Conservation (phyloP, 2,888 invertebrate species). For the Acanthoscelides obtectus region DNA sequence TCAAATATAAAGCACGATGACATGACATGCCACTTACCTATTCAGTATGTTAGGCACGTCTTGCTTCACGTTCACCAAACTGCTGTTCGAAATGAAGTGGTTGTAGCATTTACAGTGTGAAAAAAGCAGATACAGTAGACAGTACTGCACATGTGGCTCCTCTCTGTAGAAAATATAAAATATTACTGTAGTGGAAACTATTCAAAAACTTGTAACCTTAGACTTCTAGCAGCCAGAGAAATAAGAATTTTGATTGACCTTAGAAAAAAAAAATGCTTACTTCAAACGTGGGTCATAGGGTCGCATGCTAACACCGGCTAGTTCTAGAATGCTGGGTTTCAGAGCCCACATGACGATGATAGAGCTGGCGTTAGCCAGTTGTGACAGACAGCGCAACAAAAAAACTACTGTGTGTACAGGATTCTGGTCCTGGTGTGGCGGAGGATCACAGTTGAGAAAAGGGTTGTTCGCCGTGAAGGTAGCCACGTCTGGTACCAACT, state of each 20-base stretch:
- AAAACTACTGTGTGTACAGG: conserved; percentile 62
- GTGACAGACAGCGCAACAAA: conserved; percentile 74
- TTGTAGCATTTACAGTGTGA: conserved; percentile 87
- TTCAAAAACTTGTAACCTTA: no score
- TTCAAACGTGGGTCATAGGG: conserved; percentile 55
- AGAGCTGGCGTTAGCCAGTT: conserved; percentile 85
- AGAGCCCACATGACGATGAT: conserved; percentile 95
- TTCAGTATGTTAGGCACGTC: conserved; percentile 51
- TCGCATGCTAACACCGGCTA: conserved; percentile 67
- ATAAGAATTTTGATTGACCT: no score
- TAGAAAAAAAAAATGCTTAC: no score
- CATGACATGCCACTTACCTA: conserved; percentile 12
- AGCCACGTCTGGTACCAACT: conserved; percentile 50
- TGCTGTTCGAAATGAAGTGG: conserved; percentile 83
- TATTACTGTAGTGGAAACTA: no score
- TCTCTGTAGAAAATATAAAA: conserved; percentile 44
- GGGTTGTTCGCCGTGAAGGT: conserved; percentile 52
- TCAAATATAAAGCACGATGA: no score
- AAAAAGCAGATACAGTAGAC: conserved; percentile 72
- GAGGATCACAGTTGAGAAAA: conserved; percentile 26
- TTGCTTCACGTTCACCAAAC: conserved; percentile 58
- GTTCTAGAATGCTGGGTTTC: conserved; percentile 83
- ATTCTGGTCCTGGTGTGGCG: conserved; percentile 9
- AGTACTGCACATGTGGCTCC: conserved; percentile 72
- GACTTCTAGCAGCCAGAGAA: no score